These are phyloP conservation scores for Popillia japonica DNA, from an alignment of 1,140 invertebrate species.

Conservation along the genomic window DNA sequence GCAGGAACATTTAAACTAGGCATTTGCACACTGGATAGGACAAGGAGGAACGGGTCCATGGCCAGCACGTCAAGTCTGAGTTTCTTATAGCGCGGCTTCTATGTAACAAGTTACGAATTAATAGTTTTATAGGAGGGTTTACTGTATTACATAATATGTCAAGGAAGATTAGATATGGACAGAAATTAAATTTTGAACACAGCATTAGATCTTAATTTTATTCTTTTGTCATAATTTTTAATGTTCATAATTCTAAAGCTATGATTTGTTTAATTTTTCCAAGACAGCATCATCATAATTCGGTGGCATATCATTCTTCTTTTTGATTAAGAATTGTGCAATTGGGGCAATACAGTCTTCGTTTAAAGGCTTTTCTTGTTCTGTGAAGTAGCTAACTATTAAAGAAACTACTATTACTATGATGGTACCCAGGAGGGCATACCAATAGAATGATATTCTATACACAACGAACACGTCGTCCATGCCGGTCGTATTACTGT, in stretches of 20 bases:
- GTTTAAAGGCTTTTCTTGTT: conserved; percentile 15
- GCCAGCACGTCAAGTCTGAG: too few species aligned
- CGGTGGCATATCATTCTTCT: neutral
- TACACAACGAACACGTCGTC: conserved; percentile 35
- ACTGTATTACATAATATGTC: too few species aligned
- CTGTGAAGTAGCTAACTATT: conserved; percentile 36
- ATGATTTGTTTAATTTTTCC: neutral
- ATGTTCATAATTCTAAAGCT: neutral
- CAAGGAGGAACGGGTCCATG: too few species aligned
- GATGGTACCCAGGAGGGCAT: conserved; percentile 14
- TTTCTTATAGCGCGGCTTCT: too few species aligned
- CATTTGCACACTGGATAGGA: too few species aligned
- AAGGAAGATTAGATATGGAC: too few species aligned
- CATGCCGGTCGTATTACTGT: neutral
- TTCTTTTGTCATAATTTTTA: too few species aligned
- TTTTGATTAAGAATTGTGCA: conserved; percentile 7
- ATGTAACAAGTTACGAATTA: too few species aligned
- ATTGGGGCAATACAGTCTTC: conserved; percentile 19
- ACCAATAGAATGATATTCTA: conserved; percentile 39
- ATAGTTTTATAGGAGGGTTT: too few species aligned
- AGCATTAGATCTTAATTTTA: too few species aligned
- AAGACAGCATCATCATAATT: conserved; percentile 14
- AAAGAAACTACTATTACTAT: conserved; percentile 16
- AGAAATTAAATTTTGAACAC: too few species aligned
- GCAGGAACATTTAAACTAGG: too few species aligned